Conservation (phyloP, 1,140 invertebrate genomes). For the Aleiodes sp. region DNA sequence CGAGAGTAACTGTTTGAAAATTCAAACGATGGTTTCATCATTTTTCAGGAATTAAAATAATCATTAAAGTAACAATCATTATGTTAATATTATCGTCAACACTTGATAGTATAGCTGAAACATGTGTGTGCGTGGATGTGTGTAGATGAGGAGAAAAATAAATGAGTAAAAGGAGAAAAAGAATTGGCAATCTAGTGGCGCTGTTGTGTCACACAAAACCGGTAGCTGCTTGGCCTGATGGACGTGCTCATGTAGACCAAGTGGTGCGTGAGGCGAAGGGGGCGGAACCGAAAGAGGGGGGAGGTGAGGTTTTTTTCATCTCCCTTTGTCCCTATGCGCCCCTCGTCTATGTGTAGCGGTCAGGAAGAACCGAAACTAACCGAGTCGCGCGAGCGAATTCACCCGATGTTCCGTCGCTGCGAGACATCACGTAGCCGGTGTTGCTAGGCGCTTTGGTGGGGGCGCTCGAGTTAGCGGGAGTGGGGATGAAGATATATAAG, state of each 20-base stretch:
- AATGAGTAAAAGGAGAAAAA: not conserved
- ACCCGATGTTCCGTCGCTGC: constrained; percentile 41
- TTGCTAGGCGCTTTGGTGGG: constrained; percentile 58
- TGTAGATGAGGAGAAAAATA: not conserved
- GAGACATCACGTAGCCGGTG: constrained; percentile 61
- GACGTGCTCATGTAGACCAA: constrained; percentile 4
- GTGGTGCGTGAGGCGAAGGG: not conserved
- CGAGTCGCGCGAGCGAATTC: not conserved
- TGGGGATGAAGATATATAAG: constrained; percentile 50
- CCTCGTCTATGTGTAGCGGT: not conserved
- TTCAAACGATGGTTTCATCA: too few species aligned
- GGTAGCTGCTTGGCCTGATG: not conserved
- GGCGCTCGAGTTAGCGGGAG: constrained; percentile 23
- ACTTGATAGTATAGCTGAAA: too few species aligned
- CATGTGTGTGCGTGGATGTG: not conserved
- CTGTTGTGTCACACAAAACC: constrained; percentile 12
- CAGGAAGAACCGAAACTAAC: not conserved
- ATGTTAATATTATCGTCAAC: not conserved
- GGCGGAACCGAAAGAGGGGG: not conserved
- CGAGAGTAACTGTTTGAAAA: not conserved
- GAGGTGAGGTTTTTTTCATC: not conserved
- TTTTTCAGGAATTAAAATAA: not conserved
- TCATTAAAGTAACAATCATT: not conserved
- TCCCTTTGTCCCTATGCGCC: constrained; percentile 17
- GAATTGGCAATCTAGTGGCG: not conserved